These are phyloP conservation scores for Stigmatopora argus DNA, from an alignment of 2,113 vertebrate genomes.

Conservation along the genomic window DNA sequence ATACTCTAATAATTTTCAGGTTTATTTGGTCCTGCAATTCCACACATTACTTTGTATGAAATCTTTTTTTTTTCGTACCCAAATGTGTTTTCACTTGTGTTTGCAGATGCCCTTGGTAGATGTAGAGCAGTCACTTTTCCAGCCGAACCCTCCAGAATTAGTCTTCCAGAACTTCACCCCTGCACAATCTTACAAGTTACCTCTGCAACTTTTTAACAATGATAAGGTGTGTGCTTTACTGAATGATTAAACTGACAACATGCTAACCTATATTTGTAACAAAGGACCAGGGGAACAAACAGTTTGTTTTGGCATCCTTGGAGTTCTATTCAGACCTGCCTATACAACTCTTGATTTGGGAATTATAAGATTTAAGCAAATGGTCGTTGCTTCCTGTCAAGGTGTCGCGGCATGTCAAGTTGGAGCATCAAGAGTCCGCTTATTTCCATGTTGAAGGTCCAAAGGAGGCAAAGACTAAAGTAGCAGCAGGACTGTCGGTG, in stretches of 20 bases:
- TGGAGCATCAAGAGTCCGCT: constrained; percentile 71
- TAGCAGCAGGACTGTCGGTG: constrained; percentile 71
- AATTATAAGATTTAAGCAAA: not conserved
- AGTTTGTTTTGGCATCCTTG: not conserved
- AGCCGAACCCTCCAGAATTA: constrained; percentile 80
- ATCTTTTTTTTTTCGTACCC: too few relatives aligned
- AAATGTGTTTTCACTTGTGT: constrained; percentile 2
- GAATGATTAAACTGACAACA: not conserved
- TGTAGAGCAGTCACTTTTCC: constrained; percentile 73
- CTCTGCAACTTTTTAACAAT: constrained; percentile 75
- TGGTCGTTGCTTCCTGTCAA: constrained; percentile 41
- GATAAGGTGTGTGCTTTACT: constrained; percentile 67
- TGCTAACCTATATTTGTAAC: not conserved
- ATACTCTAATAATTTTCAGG: too few relatives aligned
- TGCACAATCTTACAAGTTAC: constrained; percentile 72
- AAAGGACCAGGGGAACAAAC: not conserved
- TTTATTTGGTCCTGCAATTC: too few relatives aligned
- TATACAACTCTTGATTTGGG: constrained; percentile 8
- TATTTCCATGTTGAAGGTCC: constrained; percentile 74
- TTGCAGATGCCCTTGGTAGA: constrained; percentile 69
- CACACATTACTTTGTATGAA: too few relatives aligned
- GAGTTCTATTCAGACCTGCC: constrained; percentile 16
- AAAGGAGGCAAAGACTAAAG: constrained; percentile 49
- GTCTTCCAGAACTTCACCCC: constrained; percentile 79
- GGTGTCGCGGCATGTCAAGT: constrained; percentile 71